Evolutionary conservation across 2,888 invertebrate genomes (phyloP).

Genomic region (Seira ritae): DNA sequence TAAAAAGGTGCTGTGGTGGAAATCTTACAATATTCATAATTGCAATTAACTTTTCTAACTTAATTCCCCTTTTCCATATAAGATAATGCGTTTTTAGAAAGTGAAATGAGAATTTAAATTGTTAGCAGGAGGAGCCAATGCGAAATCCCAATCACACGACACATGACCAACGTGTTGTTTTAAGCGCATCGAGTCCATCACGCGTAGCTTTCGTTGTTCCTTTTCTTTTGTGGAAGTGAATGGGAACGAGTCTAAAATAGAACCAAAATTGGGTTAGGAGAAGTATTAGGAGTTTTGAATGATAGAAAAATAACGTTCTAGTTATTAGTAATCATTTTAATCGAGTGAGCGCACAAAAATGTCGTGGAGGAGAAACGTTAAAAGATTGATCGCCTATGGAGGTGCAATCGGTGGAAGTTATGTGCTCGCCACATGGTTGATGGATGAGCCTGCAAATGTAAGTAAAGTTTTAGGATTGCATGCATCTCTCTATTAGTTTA

Average conservation of each 20-base stretch:
- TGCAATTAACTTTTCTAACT: not conserved
- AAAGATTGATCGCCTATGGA: conserved; percentile 73
- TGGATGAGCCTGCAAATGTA: conserved; percentile 67
- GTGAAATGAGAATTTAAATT: too few relatives aligned
- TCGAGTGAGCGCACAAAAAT: conserved; percentile 40
- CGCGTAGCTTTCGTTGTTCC: too few relatives aligned
- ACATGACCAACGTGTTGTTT: not conserved
- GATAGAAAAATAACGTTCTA: too few relatives aligned
- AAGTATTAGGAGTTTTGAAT: too few relatives aligned
- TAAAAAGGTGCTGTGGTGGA: not conserved
- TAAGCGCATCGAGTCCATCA: not conserved
- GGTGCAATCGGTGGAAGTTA: conserved; percentile 74
- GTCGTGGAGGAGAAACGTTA: conserved; percentile 71
- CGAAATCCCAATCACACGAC: too few relatives aligned
- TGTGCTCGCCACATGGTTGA: conserved; percentile 74
- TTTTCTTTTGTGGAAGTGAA: too few relatives aligned
- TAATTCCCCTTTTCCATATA: not conserved
- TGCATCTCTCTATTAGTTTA: not conserved
- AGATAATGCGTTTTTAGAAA: too few relatives aligned
- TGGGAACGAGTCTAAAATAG: not conserved
- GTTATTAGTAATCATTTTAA: not conserved
- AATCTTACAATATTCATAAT: not conserved
- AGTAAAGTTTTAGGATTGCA: conserved; percentile 6
- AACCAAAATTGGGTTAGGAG: not conserved
- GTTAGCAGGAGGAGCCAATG: too few relatives aligned